Percentiles rank a stretch among this genome's conserved stretches.
Evolutionary conservation across 2,888 invertebrate species (phyloP).

Genomic region (Xylocampa areola): DNA sequence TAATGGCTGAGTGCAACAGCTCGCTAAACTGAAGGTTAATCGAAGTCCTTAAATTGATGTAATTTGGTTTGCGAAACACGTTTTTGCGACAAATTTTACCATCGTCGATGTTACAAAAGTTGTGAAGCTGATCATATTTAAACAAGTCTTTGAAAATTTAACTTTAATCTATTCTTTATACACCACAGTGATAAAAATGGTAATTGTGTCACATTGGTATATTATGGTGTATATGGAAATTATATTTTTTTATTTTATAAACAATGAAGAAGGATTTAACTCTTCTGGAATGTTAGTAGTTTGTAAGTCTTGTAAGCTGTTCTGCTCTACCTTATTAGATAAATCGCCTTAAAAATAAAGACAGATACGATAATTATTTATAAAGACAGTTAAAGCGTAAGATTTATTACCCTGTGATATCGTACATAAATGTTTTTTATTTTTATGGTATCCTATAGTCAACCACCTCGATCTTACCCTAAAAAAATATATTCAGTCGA

Average conservation of each 20-base stretch:
- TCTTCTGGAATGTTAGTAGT: too few species aligned
- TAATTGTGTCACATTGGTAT: constrained; percentile 1
- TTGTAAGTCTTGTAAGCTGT: too few species aligned
- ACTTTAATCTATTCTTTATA: constrained; percentile 30
- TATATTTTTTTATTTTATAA: neutral
- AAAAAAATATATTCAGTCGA: constrained; percentile 43
- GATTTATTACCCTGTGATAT: too few species aligned
- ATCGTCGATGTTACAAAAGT: constrained; percentile 39
- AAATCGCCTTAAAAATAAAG: too few species aligned
- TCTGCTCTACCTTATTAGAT: too few species aligned
- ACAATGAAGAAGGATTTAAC: neutral
- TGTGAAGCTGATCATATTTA: constrained; percentile 30
- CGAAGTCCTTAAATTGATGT: constrained; percentile 20
- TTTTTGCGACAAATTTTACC: constrained; percentile 23
- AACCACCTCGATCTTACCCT: too few species aligned
- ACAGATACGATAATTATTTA: too few species aligned
- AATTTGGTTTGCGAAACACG: constrained; percentile 41
- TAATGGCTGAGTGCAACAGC: constrained; percentile 31
- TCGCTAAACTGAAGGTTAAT: constrained; percentile 25
- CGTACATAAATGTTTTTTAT: too few species aligned
- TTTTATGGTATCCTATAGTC: too few species aligned
- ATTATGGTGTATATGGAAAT: neutral
- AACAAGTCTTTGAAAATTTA: constrained; percentile 32
- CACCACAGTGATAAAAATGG: constrained; percentile 7
- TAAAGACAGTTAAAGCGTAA: too few species aligned